These are phyloP conservation scores for Cygnus buccinator DNA, from an alignment of 2,113 vertebrate species.

Conservation along the genomic window DNA sequence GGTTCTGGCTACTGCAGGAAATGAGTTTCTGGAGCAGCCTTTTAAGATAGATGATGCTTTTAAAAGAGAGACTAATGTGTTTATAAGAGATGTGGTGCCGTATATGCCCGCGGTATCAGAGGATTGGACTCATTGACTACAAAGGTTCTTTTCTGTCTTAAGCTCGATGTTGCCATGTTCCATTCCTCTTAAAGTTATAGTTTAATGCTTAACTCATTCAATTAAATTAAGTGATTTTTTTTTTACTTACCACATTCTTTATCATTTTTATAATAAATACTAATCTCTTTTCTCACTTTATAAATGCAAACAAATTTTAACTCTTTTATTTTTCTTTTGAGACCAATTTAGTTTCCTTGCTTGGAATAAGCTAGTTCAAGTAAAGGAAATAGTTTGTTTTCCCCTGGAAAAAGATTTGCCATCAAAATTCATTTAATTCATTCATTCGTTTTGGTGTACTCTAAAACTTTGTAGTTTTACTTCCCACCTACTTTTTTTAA, in stretches of 20 bases:
- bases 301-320: not conserved
- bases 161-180: not conserved
- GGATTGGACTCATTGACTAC: not conserved
- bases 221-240: not conserved
- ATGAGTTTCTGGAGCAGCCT: not conserved
- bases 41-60: not conserved
- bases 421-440: not conserved
- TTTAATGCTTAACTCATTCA: not conserved
- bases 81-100: not conserved
- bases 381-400: not conserved
- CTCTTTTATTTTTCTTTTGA: not conserved
- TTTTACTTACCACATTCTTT: not conserved
- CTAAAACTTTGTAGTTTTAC: not conserved
- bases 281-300: not conserved
- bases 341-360: not conserved
- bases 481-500: not conserved
- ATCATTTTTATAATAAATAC: not conserved
- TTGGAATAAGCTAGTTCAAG: not conserved
- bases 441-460: not conserved
- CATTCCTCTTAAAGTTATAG: not conserved
- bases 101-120: not conserved
- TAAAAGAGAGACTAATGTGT: not conserved
- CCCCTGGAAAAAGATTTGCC: not conserved
- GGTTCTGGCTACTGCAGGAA: not conserved
- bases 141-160: not conserved